Base-by-base conservation (phyloP, 2,113 vertebrate species). In the Probosciger aterrimus region DNA sequence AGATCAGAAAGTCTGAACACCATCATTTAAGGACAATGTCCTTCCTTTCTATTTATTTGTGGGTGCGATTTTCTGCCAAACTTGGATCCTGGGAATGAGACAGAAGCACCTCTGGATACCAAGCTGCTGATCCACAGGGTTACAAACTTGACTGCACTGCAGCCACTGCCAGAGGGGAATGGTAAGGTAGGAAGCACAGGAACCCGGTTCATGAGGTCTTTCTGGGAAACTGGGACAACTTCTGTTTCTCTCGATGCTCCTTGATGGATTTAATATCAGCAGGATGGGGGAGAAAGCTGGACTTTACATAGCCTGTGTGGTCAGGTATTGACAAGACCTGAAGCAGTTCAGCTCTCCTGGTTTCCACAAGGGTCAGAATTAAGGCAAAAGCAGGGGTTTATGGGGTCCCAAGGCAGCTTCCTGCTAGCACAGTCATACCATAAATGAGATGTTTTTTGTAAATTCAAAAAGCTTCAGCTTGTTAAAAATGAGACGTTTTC, bases 131-230 rank as follows among this genome's bases (percentile, higher is more conserved):
- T 12, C 52, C 27, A 30, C 10, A 27, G 24, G 57, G 25, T 55
- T 68, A 24, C 0, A 4, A 28, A 17, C n/a, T 17, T 10, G 25
- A 47, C 19, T 4, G n/a, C 44, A 23, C 35, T 53, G n/a, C 39
- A 33, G 31, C 52, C 3, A 0, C 67, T 68, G 53, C 81, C 33
- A 15, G 39, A 27, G 41, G 8, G 23, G 22, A 39, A 25, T 1
- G 1, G 37, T 4, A 53, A 41, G 30, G 53, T 7, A 28, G 50
- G 24, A 59, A 41, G 37, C 25, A 53, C 3, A 3, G 60, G 27
- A 84, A 55, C 35, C 23, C 0, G 0, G 12, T 6, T 67, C 0
- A 0, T 28, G 27, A 59, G 39, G 35, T 60, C 46, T 47, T 71
- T 37, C n/a, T 57, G 46, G 62, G 52, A 68, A 84, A 68, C 0